phyloP scores from a whole-genome alignment of 2,888 invertebrate genomes.

The Thalpophila matura region DNA sequence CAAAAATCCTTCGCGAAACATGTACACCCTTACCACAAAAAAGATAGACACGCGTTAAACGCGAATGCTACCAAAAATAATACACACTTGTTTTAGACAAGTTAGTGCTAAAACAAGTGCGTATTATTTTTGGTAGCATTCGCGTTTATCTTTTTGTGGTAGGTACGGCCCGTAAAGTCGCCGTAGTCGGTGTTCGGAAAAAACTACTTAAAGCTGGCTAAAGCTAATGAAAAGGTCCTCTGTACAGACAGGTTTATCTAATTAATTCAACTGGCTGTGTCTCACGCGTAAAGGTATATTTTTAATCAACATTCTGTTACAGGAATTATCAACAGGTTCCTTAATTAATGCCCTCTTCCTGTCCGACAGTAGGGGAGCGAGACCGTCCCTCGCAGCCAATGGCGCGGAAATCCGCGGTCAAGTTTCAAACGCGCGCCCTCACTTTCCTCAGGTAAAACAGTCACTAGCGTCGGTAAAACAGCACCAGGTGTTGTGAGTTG shows the following conservation, averaged over 20 bases:
- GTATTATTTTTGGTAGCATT: too few species aligned
- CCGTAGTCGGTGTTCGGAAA: too few species aligned
- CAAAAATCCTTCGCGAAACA: too few species aligned
- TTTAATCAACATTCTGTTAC: slow-evolving; percentile 61
- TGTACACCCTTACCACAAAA: too few species aligned
- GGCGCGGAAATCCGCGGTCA: slow-evolving; percentile 84
- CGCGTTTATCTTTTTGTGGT: too few species aligned
- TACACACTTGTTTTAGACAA: too few species aligned
- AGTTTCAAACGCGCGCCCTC: slow-evolving; percentile 76
- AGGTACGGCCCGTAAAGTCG: too few species aligned
- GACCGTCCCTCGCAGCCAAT: slow-evolving; percentile 72
- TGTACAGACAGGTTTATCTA: slow-evolving; percentile 2
- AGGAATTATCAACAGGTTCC: slow-evolving; percentile 56
- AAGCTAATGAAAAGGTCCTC: neutral
- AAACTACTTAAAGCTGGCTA: neutral
- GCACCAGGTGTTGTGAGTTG: slow-evolving; percentile 80
- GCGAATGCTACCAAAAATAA: too few species aligned
- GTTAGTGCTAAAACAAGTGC: too few species aligned
- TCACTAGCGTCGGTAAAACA: slow-evolving; percentile 72
- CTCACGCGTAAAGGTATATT: slow-evolving; percentile 48
- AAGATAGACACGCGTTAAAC: too few species aligned
- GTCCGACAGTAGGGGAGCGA: slow-evolving; percentile 64
- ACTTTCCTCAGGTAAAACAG: slow-evolving; percentile 70
- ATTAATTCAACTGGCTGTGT: slow-evolving; percentile 14
- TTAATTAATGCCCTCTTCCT: slow-evolving; percentile 73